Evolutionary conservation across 2,797 vertebrate genomes (phyloP).

Genomic region (Linurgus olivaceus): DNA sequence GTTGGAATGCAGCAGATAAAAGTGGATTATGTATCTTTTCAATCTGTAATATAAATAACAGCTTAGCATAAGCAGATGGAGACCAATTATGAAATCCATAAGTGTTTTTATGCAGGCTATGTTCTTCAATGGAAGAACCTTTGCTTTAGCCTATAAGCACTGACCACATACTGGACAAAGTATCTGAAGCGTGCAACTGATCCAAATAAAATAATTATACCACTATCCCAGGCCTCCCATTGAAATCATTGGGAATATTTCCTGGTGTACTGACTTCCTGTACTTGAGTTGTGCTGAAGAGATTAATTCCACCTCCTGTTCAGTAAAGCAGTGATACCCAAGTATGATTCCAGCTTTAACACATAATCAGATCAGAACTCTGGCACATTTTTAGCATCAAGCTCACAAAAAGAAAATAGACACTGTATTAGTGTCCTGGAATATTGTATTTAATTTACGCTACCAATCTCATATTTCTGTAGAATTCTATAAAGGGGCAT

Average conservation of each 20-base stretch:
- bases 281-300: background rate
- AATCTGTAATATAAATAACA: constrained; percentile 73
- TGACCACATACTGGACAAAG: background rate
- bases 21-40: constrained; percentile 78
- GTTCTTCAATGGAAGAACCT: background rate
- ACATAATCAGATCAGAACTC: background rate
- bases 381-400: background rate
- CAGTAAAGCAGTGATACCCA: background rate
- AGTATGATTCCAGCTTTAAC: background rate
- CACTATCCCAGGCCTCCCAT: background rate
- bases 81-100: background rate
- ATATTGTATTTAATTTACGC: background rate
- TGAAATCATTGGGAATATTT: background rate
- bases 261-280: background rate
- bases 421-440: background rate
- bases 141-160: background rate
- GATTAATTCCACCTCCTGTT: background rate
- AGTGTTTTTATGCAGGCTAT: background rate
- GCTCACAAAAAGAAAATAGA: background rate
- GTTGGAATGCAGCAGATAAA: constrained; percentile 73
- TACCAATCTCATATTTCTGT: background rate
- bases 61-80: background rate
- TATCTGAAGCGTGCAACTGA: background rate
- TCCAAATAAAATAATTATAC: background rate
- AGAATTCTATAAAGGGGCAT: background rate